Conservation (phyloP, 2,888 invertebrate species). For the Bombylius major region DNA sequence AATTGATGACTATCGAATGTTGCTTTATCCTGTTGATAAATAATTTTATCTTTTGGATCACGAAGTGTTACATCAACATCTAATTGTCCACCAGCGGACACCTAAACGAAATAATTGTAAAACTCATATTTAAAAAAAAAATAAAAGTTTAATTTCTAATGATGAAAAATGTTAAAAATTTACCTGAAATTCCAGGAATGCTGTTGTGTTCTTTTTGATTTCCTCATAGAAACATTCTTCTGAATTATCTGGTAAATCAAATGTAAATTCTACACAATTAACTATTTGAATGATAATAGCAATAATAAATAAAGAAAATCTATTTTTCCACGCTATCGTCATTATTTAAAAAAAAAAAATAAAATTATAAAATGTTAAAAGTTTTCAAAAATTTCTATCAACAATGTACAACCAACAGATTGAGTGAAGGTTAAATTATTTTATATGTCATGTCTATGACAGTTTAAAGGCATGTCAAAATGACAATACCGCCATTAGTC, state of each 20-base stretch:
- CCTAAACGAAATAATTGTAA: conserved; percentile 45
- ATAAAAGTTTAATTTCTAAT: no score
- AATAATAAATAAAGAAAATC: conserved; percentile 7
- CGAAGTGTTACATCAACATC: conserved; percentile 91
- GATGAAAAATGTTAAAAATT: conserved; percentile 2
- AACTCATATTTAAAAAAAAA: neutral
- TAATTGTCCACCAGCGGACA: conserved; percentile 96
- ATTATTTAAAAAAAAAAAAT: no score
- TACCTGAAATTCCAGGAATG: conserved; percentile 92
- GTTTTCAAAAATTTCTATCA: no score
- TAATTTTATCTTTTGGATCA: conserved; percentile 73
- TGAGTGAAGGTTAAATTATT: no score
- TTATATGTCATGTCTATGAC: no score
- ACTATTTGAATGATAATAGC: conserved; percentile 9
- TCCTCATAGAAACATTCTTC: conserved; percentile 96
- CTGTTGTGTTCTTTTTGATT: conserved; percentile 75
- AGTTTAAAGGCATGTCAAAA: no score
- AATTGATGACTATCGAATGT: conserved; percentile 93
- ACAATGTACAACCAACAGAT: no score
- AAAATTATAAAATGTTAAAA: no score
- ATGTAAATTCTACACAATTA: conserved; percentile 77
- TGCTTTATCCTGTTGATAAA: conserved; percentile 85
- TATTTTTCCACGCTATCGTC: conserved; percentile 2
- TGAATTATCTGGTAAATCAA: conserved; percentile 93
- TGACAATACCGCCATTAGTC: no score